Base-by-base conservation (phyloP, 2,888 invertebrate species). In the Lobophora halterata region DNA sequence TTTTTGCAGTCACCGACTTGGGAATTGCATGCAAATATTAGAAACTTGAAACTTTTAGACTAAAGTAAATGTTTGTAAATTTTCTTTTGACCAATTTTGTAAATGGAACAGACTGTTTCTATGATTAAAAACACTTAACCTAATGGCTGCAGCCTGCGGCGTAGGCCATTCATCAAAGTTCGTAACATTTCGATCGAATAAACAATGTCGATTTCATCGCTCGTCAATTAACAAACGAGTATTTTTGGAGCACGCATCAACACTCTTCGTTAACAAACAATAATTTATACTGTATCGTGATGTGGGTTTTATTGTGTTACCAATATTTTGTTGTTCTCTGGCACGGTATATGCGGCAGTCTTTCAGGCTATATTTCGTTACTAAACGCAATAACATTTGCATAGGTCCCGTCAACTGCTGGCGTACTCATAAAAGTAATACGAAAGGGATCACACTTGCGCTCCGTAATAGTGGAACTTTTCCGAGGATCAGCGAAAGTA, bases 361-460 rank as follows among this genome's bases (percentile, higher is more conserved):
- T 50, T n/a, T 54, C 43, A 34, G 51, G 60, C 63, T 58, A 56
- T 69, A 68, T 72, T 71, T 69, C 58, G 69, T 66, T 67, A 65
- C 66, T 65, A 64, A 68, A 65, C 69, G 74, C 71, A 73, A 80
- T 80, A 79, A 79, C 74, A 81, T 81, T 80, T 77, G 75, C 81
- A 81, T 82, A 80, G 79, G 77, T 71, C 68, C 63, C 70, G 69
- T 71, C 72, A 71, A 73, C 74, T 71, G 73, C 67, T 72, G 72
- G 68, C 65, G 65, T 66, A 64, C 73, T 71, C 73, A 71, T 76
- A 78, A 78, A 79, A 76, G 74, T 74, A 74, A 71, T 72, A 71
- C 62, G 66, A 77, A 78, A 75, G 73, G 79, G 78, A 76, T 76
- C 77, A 71, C 74, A 68, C 71, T 69, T 60, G 60, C 62, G 66